Conservation (phyloP, 2,113 vertebrate species). For the Hippocampus abdominalis region DNA sequence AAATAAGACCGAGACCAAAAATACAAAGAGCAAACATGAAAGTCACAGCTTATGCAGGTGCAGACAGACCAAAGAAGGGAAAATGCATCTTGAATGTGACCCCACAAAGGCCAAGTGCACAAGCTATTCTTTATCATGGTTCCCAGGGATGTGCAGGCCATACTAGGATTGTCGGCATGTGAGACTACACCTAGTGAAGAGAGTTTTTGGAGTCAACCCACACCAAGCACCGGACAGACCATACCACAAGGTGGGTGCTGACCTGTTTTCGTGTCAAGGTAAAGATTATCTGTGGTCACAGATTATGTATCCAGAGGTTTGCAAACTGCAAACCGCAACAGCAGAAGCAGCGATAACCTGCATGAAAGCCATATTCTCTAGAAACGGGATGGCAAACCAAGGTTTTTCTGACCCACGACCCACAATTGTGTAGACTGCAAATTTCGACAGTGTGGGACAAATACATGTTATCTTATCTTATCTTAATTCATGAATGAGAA, state of each 20-base stretch:
- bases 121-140: background rate
- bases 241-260: background rate
- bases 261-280: background rate
- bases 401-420: background rate
- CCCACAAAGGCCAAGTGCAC: too few species aligned
- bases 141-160: background rate
- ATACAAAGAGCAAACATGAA: too few species aligned
- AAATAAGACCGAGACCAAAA: constrained; percentile 1
- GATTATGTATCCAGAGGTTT: constrained; percentile 8
- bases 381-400: background rate
- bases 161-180: background rate
- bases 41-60: background rate
- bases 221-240: background rate
- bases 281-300: background rate
- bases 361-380: constrained; percentile 5
- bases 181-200: background rate
- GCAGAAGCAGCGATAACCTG: constrained; percentile 2
- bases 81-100: too few species aligned
- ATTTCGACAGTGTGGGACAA: too few species aligned
- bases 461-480: background rate
- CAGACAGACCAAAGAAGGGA: too few species aligned
- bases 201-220: background rate
- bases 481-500: background rate
- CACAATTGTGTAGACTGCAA: background rate
- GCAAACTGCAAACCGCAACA: background rate